Base-by-base conservation (phyloP, 1,140 invertebrate species). In the Bombus haemorrhoidalis region DNA sequence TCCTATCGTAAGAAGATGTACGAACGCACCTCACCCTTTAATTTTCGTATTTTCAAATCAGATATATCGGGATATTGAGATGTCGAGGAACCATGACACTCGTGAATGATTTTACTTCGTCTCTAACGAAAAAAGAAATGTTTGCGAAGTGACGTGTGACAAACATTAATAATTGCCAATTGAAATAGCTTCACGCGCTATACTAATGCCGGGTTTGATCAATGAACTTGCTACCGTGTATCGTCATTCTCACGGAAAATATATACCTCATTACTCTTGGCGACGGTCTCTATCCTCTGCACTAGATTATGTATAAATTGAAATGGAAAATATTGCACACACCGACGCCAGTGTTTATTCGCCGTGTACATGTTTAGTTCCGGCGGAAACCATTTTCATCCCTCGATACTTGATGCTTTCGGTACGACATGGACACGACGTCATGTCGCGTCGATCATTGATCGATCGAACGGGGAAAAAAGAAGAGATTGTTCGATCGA, bases 231-330 rank as follows among this genome's bases (percentile, higher is more conserved):
- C 72, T 32, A 77, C 77, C 78, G 37, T 62, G 62, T 59, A 62
- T 39, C 74, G 57, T 59, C 25, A 64, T 79, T 87, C 83, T 57
- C 62, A 18, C 39, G 47, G 69, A 75, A 83, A 87, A 83, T 57
- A 73, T 57, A 47, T 72, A 64, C 57, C 25, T 86, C 86, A 62
- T 88, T 83, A 64, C 75, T 64, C 37, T 18, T 28, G 25, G 28
- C 37, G 10, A 15, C 37, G 18, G 32, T 22, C 10, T n/a, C 22
- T n/a, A 39, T 28, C 28, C 25, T 37, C 28, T 4, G 15, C 37
- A 39, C 72, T 83, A 75, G 74, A 88, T 87, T 87, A 83, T 47
- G 28, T 62, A 57, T 77, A 62, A 83, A 78, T 75, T 80, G 75
- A 83, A 87, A 88, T 69, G 80, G 41, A 83, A 87, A 83, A 83